phyloP scores from a whole-genome alignment of 2,888 invertebrate species.

The Meliscaeva auricollis region DNA sequence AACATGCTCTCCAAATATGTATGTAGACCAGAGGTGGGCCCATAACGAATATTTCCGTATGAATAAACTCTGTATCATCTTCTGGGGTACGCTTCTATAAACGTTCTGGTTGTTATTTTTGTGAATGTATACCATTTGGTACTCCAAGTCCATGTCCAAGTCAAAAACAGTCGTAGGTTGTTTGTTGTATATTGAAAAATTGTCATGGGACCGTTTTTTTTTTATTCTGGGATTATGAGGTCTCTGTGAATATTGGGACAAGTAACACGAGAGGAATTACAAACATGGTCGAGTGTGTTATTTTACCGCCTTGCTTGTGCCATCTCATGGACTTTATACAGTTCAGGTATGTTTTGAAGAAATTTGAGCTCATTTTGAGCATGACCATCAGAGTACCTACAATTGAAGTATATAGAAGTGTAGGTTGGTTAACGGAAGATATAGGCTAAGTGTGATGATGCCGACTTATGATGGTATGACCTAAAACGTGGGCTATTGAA shows the following conservation, averaged over 20 bases:
- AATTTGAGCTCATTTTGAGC: slow-evolving; percentile 10
- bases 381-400: slow-evolving; percentile 24
- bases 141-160: not conserved
- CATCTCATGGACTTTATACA: not conserved
- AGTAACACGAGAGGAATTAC: slow-evolving; percentile 54
- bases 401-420: slow-evolving; percentile 42
- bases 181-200: slow-evolving; percentile 59
- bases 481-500: slow-evolving; percentile 47
- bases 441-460: slow-evolving; percentile 18
- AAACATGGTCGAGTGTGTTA: slow-evolving; percentile 58
- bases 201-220: slow-evolving; percentile 48
- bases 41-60: slow-evolving; percentile 29
- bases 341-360: not conserved
- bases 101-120: slow-evolving; percentile 8
- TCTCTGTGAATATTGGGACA: slow-evolving; percentile 22
- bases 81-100: not conserved
- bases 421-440: not conserved
- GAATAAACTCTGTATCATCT: slow-evolving; percentile 22
- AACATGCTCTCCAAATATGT: slow-evolving; percentile 52
- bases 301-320: slow-evolving; percentile 29
- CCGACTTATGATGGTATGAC: slow-evolving; percentile 28
- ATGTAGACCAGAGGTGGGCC: slow-evolving; percentile 51
- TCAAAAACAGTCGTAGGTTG: slow-evolving; percentile 21
- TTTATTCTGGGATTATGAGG: slow-evolving; percentile 66
- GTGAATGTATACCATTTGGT: not conserved